These are phyloP conservation scores for Chionomys nivalis DNA, from an alignment of 2,113 vertebrate genomes.

Conservation along the genomic window DNA sequence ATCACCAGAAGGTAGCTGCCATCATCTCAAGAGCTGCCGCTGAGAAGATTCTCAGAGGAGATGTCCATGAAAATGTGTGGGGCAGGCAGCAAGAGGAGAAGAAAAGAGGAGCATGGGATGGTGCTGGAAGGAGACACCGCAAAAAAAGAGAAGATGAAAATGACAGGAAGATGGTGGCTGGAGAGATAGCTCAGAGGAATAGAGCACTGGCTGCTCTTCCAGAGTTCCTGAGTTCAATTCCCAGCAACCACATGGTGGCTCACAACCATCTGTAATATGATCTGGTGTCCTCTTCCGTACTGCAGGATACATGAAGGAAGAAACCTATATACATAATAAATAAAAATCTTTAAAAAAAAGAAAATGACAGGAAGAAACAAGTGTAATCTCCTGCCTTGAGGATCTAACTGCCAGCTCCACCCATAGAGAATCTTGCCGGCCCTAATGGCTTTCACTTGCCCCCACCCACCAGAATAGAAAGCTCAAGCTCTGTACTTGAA, in stretches of 20 bases:
- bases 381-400: not conserved
- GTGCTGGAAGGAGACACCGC: not conserved
- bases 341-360: no score
- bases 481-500: not conserved
- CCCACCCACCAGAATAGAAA: not conserved
- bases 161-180: not conserved
- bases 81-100: not conserved
- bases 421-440: not conserved
- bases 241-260: no score
- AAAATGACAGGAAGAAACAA: not conserved
- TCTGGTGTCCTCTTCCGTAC: no score
- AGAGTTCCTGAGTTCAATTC: no score
- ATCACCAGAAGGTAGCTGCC: not conserved
- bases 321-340: no score
- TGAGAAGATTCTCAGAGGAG: not conserved
- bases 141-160: not conserved
- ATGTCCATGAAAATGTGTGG: not conserved
- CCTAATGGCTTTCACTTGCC: not conserved
- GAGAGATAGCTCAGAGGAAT: no score
- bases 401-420: not conserved
- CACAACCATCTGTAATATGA: no score
- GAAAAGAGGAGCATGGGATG: not conserved
- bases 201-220: no score
- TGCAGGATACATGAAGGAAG: no score
- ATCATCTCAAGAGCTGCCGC: not conserved